phyloP scores from a whole-genome alignment of 2,797 vertebrate species.

The Poeciliopsis gracilis region DNA sequence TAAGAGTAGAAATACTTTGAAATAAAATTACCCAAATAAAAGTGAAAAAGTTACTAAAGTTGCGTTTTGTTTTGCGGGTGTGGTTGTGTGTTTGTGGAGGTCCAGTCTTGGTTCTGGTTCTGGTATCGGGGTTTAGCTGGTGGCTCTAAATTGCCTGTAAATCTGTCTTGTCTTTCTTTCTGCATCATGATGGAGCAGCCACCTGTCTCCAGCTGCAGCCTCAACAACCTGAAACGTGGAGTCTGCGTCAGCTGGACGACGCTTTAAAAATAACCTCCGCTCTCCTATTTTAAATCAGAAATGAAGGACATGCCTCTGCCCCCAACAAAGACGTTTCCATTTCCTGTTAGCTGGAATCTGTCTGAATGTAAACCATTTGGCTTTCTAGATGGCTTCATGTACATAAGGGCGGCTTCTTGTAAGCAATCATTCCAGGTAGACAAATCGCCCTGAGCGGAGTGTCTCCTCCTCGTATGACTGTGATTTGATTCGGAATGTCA shows the following conservation, averaged over 20 bases:
- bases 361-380: conserved; percentile 15
- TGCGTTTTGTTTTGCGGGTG: too few species aligned
- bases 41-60: neutral
- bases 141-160: neutral
- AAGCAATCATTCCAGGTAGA: conserved; percentile 63
- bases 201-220: neutral
- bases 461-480: conserved; percentile 58
- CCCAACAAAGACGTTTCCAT: neutral
- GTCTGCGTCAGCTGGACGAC: neutral
- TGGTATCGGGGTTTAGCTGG: neutral
- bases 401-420: conserved; percentile 26
- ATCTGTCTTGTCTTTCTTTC: neutral
- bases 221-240: neutral
- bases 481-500: conserved; percentile 75
- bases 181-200: neutral
- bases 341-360: conserved; percentile 18
- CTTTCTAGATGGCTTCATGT: conserved; percentile 32
- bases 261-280: conserved; percentile 7
- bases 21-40: too few species aligned
- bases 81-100: neutral
- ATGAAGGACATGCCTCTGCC: conserved; percentile 5
- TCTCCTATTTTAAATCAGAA: conserved; percentile 13
- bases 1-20: too few species aligned
- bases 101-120: neutral
- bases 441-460: conserved; percentile 63